phyloP scores from a whole-genome alignment of 2,113 vertebrate genomes.

The Carlito syrichta region DNA sequence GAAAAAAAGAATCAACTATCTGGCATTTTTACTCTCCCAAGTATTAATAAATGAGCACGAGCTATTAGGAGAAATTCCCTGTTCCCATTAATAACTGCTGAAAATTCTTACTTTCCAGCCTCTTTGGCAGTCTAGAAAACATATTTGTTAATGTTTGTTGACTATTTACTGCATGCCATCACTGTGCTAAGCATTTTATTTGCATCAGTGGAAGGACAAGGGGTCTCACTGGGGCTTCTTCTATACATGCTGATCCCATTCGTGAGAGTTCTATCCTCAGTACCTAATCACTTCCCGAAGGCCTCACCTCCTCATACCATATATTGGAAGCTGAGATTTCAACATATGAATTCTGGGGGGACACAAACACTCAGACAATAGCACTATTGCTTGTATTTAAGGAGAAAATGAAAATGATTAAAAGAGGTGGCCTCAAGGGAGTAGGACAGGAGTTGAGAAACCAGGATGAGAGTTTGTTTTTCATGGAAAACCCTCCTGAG shows the following conservation, averaged over 20 bases:
- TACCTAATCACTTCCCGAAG: not conserved
- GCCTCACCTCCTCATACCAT: not conserved
- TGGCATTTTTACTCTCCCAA: not conserved
- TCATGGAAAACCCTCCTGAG: too few species aligned
- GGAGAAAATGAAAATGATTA: slow-evolving; percentile 1
- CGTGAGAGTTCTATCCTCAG: too few species aligned
- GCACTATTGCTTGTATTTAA: not conserved
- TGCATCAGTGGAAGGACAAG: not conserved
- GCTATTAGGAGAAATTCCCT: not conserved
- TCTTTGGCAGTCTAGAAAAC: not conserved
- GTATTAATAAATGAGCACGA: not conserved
- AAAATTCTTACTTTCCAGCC: not conserved
- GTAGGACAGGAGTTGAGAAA: not conserved
- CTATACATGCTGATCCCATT: not conserved
- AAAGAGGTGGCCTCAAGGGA: not conserved
- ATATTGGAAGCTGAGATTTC: not conserved
- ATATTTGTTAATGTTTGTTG: not conserved
- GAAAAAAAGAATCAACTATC: not conserved
- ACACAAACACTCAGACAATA: not conserved
- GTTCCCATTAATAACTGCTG: not conserved
- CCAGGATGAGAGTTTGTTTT: too few species aligned
- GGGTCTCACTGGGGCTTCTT: not conserved
- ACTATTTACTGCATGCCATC: not conserved
- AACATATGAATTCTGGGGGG: not conserved
- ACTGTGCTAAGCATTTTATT: not conserved